Conservation (phyloP, 2,113 vertebrate genomes). For the Poeciliopsis prolifica region DNA sequence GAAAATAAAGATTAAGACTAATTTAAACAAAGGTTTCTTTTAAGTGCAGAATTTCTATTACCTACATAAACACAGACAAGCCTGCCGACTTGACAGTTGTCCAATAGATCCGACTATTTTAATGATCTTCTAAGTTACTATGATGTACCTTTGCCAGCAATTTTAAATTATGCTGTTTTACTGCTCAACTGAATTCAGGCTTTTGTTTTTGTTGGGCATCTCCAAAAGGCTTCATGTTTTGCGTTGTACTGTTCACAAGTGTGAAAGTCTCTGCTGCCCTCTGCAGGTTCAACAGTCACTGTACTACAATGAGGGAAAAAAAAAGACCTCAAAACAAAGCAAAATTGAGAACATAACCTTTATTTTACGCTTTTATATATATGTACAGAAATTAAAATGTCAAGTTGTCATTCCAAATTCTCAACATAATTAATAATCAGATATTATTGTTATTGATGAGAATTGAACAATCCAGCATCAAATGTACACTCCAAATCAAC, state of each 20-base stretch:
- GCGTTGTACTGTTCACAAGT: not conserved
- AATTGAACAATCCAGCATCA: conserved; percentile 35
- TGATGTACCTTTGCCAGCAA: too few relatives aligned
- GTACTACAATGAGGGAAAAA: conserved; percentile 1
- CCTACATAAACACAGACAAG: too few relatives aligned
- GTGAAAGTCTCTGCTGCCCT: conserved; percentile 41
- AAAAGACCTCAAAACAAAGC: conserved; percentile 54
- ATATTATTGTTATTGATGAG: conserved; percentile 13
- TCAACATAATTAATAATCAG: conserved; percentile 20
- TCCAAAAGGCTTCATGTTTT: not conserved
- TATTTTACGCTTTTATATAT: conserved; percentile 69
- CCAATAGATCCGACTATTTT: too few relatives aligned
- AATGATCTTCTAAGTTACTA: too few relatives aligned
- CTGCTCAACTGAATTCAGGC: too few relatives aligned
- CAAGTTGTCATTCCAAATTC: conserved; percentile 45
- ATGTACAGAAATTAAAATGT: conserved; percentile 68
- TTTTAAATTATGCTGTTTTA: too few relatives aligned
- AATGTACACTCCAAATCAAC: conserved; percentile 36
- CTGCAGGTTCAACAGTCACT: conserved; percentile 31
- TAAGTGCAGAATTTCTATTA: too few relatives aligned
- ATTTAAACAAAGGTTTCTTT: too few relatives aligned
- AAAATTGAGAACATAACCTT: conserved; percentile 51
- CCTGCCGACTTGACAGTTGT: too few relatives aligned
- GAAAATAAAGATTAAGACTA: too few relatives aligned
- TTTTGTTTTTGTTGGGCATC: too few relatives aligned